Percentiles rank a stretch among this genome's conserved stretches.
These are phyloP conservation scores for Melipona beecheii DNA, from an alignment of 2,888 invertebrate species.

Conservation along the genomic window DNA sequence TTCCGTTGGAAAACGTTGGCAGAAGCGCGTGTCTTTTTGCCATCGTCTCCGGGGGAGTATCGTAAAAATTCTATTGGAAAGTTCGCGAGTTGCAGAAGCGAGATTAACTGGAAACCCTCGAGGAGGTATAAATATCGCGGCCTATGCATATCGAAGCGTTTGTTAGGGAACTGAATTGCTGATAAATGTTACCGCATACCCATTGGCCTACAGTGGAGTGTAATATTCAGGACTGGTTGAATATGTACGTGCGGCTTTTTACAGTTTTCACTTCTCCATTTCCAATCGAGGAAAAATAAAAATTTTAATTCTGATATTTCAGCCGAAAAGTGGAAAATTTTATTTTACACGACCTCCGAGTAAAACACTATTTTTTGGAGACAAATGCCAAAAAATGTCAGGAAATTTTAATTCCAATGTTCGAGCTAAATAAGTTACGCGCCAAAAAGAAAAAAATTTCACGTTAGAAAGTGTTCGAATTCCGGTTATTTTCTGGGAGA, in stretches of 20 bases:
- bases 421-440: too few species aligned
- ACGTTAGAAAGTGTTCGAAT: too few species aligned
- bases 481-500: too few species aligned
- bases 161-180: slow-evolving; percentile 3
- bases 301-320: neutral
- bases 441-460: too few species aligned
- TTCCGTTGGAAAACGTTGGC: too few species aligned
- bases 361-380: neutral
- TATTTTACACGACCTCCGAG: neutral
- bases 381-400: too few species aligned
- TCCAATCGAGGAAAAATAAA: too few species aligned
- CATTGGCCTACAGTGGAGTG: neutral
- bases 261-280: neutral
- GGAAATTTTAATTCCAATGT: too few species aligned
- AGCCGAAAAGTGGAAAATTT: neutral
- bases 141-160: slow-evolving; percentile 11
- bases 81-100: neutral
- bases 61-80: neutral
- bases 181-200: slow-evolving; percentile 16
- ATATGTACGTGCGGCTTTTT: neutral
- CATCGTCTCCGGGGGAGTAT: neutral
- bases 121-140: slow-evolving; percentile 18
- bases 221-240: neutral
- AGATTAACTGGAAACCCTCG: slow-evolving; percentile 12
- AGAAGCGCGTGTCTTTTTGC: neutral